Base-by-base conservation (phyloP, 35 echinoderm and acorn worm genomes). In the Apostichopus japonicus region DNA sequence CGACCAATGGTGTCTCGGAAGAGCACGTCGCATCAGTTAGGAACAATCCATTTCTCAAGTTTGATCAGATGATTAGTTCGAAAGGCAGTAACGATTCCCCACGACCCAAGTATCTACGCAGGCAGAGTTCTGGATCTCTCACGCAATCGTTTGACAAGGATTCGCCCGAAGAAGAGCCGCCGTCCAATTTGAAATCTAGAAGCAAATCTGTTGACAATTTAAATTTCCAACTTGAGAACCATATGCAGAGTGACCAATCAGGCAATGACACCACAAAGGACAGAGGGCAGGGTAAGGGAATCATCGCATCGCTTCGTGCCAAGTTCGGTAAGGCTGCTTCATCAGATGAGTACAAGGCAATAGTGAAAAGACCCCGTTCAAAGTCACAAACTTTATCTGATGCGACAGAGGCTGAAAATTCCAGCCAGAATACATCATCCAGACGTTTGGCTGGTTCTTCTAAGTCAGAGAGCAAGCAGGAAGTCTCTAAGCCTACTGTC, bases 31-130 rank as follows among this genome's bases (percentile, higher is more conserved):
- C 94, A 57, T 92, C 93, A 21, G 96, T 97, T 1, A 91, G 90
- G 21, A 86, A 97, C 65, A 97, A 97, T 72, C 94, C 94, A 5
- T 97, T 97, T 73, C 77, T 97, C 8, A 95, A 91, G 70, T 78
- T 93, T 91, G 94, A 95, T 56, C 88, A 90, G 23, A 19, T 90
- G 44, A 53, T 90, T 53, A 78, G 24, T 44, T 77, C 88, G 9
- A 75, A 78, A 53, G n/a, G 7, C n/a, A 27, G 25, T 52, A 24
- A 17, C 10, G 6, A 11, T 44, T 71, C 86, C 15, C 56, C 86
- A 24, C 58, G 86, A 17, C 9, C 86, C 63, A 23, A 23, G 23
- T 17, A 9, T 57, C 9, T 87, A 16, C 19, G 15, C 2, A 23
- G 86, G 56, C 86, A 58, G 15, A 24, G 86, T 23, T 87, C 86